Evolutionary conservation across 2,888 invertebrate species (phyloP), one percentile per base, ranked within the genome.

Genomic region (Epinotia ramella): DNA sequence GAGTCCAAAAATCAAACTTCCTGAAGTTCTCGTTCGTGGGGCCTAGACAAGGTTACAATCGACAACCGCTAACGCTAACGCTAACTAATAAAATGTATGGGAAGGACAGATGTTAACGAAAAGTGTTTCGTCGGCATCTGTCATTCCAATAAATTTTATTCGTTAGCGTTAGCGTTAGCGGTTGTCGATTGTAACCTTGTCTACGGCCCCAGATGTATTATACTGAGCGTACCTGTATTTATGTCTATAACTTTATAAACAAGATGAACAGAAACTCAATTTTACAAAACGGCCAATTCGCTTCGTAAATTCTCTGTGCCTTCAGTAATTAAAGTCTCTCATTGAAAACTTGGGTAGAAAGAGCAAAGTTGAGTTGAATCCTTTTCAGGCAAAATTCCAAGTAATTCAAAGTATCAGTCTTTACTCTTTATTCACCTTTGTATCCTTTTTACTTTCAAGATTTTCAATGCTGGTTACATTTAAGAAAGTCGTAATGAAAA

Each of bases 321-420:
- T 44, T n/a, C 28, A 24, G 46, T 67, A 67, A 73, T 73, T 73
- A 63, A 65, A 57, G 46, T 13, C 6, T 28, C 9, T 9, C 28
- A 28, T 49, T 59, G 46, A 59, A 72, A 65, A 59, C 64, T 72
- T 24, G 18, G 33, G n/a, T 18, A 24, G 49, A 59, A 73, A 66
- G 57, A 66, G 66, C 57, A 65, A 73, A 73, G 66, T 73, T 59
- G 49, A 33, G 28, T 28, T 16, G 28, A 44, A 20, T 20, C 40
- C 44, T 49, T 13, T 66, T 66, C 18, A 46, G 59, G 16, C 49
- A n/a, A 59, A 66, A 24, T 57, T 20, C 20, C n/a, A 44, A 57
- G 44, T n/a, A 13, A n/a, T 28, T 65, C 24, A 11, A 72, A 44
- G 53, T 33, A 44, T 63, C n/a, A 6, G 16, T 33, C 33, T 7